These are phyloP conservation scores for Solenodon paradoxus DNA, from an alignment of 2,113 vertebrate species.

Conservation along the genomic window DNA sequence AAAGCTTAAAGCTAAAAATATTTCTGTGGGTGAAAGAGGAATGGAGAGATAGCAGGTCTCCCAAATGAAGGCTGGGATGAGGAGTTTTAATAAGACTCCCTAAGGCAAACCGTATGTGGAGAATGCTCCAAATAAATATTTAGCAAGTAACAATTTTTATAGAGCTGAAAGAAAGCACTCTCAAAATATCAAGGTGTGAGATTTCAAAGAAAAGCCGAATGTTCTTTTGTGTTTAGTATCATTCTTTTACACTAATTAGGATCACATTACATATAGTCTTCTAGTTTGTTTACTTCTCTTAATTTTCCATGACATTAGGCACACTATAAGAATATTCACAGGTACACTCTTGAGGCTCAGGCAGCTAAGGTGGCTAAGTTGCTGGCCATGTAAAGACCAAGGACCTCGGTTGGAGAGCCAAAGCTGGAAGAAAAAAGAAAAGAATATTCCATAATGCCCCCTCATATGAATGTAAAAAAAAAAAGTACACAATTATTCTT, in stretches of 20 bases:
- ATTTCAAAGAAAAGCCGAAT: constrained; percentile 34
- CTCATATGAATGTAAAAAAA: background rate
- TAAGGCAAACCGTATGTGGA: background rate
- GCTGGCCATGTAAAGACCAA: too few relatives aligned
- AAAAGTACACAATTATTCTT: background rate
- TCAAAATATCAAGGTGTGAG: constrained; percentile 24
- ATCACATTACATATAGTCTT: background rate
- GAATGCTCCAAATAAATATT: constrained; percentile 13
- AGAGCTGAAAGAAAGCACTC: background rate
- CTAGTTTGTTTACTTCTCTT: background rate
- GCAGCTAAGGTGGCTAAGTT: too few relatives aligned
- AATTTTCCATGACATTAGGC: background rate
- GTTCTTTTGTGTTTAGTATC: background rate
- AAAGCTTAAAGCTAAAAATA: background rate
- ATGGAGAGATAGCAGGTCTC: background rate
- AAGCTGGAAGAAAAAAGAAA: too few relatives aligned
- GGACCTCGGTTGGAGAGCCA: too few relatives aligned
- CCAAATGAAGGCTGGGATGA: background rate
- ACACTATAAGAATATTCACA: background rate
- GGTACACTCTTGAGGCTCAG: too few relatives aligned
- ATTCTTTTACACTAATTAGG: background rate
- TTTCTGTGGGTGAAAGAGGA: background rate
- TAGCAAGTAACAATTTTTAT: constrained; percentile 11
- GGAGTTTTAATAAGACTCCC: background rate
- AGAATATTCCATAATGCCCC: background rate